A percentile compares a stretch with the other conserved stretches of the same genome.
Evolutionary conservation across 2,888 invertebrate species (phyloP).

Genomic region (Tetheella fluctuosa): DNA sequence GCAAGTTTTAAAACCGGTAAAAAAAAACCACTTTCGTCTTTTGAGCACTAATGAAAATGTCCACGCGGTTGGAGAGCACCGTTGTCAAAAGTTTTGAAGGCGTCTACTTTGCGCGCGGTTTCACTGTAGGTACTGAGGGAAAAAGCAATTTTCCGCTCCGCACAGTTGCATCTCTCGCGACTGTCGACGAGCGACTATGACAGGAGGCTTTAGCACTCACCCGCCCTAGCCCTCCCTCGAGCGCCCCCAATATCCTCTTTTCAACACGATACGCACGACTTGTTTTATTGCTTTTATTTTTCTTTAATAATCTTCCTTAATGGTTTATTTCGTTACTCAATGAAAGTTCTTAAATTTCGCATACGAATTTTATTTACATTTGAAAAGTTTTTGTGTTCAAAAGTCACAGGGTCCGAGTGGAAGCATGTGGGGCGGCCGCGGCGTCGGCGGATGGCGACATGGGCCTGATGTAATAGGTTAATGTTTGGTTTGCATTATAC

Average conservation of each 20-base stretch:
- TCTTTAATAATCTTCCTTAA: slow-evolving; percentile 79
- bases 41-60: slow-evolving; percentile 32
- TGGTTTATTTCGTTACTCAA: slow-evolving; percentile 71
- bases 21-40: slow-evolving; percentile 21
- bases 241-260: slow-evolving; percentile 53
- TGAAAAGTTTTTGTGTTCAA: background rate
- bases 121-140: slow-evolving; percentile 14
- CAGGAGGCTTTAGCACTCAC: background rate
- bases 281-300: slow-evolving; percentile 80
- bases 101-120: background rate
- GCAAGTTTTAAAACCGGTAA: no score
- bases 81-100: background rate
- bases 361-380: background rate
- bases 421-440: no score
- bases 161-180: slow-evolving; percentile 34
- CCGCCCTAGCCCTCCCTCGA: slow-evolving; percentile 50
- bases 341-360: slow-evolving; percentile 38
- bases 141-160: slow-evolving; percentile 29
- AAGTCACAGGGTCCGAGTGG: background rate
- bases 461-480: background rate
- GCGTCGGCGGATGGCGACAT: background rate
- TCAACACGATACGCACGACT: slow-evolving; percentile 70
- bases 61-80: slow-evolving; percentile 29
- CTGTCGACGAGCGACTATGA: slow-evolving; percentile 59
- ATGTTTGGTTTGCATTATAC: background rate